Evolutionary conservation across 2,113 vertebrate genomes (phyloP), one percentile per base, ranked within the genome.

Genomic region (Mastomys coucha): DNA sequence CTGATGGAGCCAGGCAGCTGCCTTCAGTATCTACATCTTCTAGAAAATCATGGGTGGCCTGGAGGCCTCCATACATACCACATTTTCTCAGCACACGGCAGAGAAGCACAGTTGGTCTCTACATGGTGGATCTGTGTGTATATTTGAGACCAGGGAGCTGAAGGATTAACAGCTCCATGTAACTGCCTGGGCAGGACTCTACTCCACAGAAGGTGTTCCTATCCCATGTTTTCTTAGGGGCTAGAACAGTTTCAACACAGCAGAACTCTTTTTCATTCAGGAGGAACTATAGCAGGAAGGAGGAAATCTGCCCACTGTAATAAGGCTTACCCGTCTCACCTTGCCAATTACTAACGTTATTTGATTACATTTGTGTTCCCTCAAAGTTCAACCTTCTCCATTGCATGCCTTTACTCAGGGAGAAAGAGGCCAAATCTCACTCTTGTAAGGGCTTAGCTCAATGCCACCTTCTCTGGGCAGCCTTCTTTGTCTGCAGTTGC

Each of bases 261-360:
- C 26, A 91, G 77, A 92, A 91, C 5, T 77, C 20, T 77, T 82
- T 93, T 81, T 91, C 28, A 91, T 39, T 82, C 28, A 73, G 22
- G 19, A 95, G 28, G 28, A 90, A 72, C 63, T 88, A 4, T 0
- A 1, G 9, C 31, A 72, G 65, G 70, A 51, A 93, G 88, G 88
- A 45, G 63, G 31, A 96, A 95, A 96, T n/a, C 51, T 22, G 26
- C 77, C 51, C 45, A 65, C 33, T 87, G 69, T 72, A 89, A 91
- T 70, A 19, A 95, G n/a, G 28, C 69, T 88, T 36, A 67, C 56
- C 39, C 65, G 31, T 67, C 39, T 96, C 39, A 92, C 22, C 2
- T n/a, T 95, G 45, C 75, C 69, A 49, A 39, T 95, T 88, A 93
- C 31, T 77, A 58, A 89, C n/a, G 88, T 93, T 22, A 88, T n/a